Conservation (phyloP, 1,140 invertebrate genomes). For the Brachionus paranguensis region DNA sequence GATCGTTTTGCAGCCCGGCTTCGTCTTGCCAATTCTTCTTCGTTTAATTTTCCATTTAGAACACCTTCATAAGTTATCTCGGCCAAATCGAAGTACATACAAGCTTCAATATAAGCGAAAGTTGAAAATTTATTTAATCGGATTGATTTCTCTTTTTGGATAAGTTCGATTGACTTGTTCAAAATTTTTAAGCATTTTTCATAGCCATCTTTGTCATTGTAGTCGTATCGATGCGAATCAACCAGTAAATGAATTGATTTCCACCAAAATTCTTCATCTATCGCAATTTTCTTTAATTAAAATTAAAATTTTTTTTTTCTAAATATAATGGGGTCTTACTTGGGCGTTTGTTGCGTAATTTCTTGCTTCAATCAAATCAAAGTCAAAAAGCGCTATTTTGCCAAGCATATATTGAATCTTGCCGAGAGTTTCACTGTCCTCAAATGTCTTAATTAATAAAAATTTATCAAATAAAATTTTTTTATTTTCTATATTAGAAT, state of each 20-base stretch:
- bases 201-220: conserved; percentile 20
- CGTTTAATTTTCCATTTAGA: conserved; percentile 8
- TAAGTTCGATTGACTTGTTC: conserved; percentile 11
- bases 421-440: background rate
- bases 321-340: background rate
- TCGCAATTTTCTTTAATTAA: background rate
- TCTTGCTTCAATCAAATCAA: conserved; percentile 6
- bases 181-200: conserved; percentile 17
- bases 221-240: conserved; percentile 15
- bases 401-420: conserved; percentile 22
- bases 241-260: conserved; percentile 27
- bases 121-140: background rate
- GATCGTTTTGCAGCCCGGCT: background rate
- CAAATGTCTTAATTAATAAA: conserved; percentile 1
- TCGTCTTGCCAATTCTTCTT: conserved; percentile 6
- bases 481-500: background rate
- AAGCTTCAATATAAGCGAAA: background rate
- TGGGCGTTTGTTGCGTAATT: conserved; percentile 13
- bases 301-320: background rate
- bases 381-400: conserved; percentile 33
- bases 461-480: background rate
- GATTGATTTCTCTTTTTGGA: background rate
- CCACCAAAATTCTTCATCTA: conserved; percentile 31
- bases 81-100: background rate
- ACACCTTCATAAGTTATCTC: conserved; percentile 15